Conservation (phyloP, 1,140 invertebrate species). For the Stegodyphus mimosarum region DNA sequence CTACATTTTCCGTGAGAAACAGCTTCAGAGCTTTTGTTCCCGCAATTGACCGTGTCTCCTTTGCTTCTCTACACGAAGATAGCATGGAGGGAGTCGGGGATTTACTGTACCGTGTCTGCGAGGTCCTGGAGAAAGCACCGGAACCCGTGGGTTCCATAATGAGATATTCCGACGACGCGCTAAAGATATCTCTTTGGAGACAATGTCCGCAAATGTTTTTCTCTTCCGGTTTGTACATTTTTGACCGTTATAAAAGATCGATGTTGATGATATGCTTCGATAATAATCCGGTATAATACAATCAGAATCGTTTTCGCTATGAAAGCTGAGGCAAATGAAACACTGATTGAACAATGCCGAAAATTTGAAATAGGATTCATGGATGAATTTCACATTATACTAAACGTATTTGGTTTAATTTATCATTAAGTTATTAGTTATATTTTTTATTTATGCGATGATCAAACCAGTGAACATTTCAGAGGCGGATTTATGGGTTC, state of each 20-base stretch:
- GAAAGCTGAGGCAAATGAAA: neutral
- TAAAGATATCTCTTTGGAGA: no score
- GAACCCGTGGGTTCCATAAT: constrained; percentile 2
- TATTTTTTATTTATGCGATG: no score
- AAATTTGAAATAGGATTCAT: neutral
- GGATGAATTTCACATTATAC: no score
- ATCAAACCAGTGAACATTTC: no score
- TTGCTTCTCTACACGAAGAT: constrained; percentile 4
- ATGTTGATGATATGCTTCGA: neutral
- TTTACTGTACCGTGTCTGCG: constrained; percentile 7
- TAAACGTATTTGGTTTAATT: no score
- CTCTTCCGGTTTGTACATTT: neutral
- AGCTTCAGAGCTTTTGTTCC: constrained; percentile 31
- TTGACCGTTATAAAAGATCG: neutral
- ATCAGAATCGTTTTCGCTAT: neutral
- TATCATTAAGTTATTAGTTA: no score
- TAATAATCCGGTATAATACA: neutral
- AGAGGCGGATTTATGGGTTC: no score
- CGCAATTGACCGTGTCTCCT: constrained; percentile 57
- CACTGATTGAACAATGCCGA: neutral
- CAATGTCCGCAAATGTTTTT: neutral
- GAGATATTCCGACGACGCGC: neutral
- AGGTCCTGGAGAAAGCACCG: neutral
- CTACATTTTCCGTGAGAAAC: constrained; percentile 33
- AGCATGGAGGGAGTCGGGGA: neutral